Base-by-base conservation (phyloP, 2,888 invertebrate species). In the Diarsia mendica region DNA sequence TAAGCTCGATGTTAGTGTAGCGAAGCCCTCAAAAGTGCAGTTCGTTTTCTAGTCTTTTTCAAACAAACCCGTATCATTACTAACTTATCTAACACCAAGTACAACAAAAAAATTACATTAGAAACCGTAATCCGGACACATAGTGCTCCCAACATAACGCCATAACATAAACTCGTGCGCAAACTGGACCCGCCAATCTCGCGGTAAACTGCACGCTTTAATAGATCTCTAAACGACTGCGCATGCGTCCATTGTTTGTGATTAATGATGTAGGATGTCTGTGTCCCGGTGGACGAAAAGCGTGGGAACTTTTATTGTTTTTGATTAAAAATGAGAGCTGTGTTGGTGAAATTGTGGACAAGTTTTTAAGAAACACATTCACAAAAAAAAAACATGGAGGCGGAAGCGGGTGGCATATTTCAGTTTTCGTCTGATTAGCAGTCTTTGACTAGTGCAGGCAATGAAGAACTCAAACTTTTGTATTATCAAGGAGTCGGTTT, bases 161-260 rank as follows among this genome's bases (percentile, higher is more conserved):
- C 65, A 73, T 84, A 69, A 79, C 81, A 77, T 74, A 49, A 74
- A 80, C 86, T 85, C 82, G 80, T 86, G 85, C 75, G 75, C 80
- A 53, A 33, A 65, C 49, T 72, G 72, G 73, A 77, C 83, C 83
- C 79, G 90, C 88, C 88, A 89, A 88, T 88, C 82, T 85, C 79
- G 75, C 83, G 74, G 83, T 85, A 79, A 88, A 88, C 85, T 84
- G 81, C 80, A 77, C 72, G 82, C 65, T 82, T 82, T 87, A 87
- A 87, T 88, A 88, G 88, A 82, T 86, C 82, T 83, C 82, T 77
- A 75, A 87, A 68, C 83, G 75, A 80, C 76, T 76, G 85, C 85
- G 86, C 86, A 88, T 83, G 87, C 85, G 89, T 83, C 86, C 75
- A 88, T 89, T 86, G 89, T 89, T 83, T 83, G 82, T 90, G 89